Conservation (phyloP, 2,888 invertebrate species). For the Dichetophora obliterata region DNA sequence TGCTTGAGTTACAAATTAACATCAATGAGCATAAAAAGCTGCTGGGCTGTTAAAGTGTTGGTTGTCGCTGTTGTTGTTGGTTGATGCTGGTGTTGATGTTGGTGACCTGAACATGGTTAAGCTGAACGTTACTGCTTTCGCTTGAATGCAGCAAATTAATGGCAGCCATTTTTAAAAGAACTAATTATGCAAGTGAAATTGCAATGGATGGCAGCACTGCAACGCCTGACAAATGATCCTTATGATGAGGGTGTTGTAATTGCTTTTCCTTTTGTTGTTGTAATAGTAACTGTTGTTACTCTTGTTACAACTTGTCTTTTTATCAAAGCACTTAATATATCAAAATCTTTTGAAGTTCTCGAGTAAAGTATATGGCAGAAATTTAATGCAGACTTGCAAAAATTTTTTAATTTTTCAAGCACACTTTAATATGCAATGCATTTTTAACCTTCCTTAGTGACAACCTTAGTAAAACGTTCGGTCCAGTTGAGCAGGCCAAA, state of each 20-base stretch:
- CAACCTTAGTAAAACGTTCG: too few species aligned
- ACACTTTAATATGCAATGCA: too few species aligned
- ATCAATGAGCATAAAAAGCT: neutral
- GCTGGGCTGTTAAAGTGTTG: neutral
- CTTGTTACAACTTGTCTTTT: neutral
- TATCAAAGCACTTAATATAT: too few species aligned
- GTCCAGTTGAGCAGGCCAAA: too few species aligned
- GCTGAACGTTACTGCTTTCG: neutral
- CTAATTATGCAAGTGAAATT: constrained; percentile 61
- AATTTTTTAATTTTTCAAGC: too few species aligned
- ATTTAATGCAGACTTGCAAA: too few species aligned
- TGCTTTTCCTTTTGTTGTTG: constrained; percentile 17
- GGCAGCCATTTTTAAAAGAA: constrained; percentile 60
- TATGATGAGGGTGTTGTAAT: neutral
- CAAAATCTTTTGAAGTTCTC: too few species aligned
- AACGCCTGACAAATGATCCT: constrained; percentile 20
- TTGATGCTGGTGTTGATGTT: constrained; percentile 9
- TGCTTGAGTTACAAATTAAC: neutral
- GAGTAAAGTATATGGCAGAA: too few species aligned
- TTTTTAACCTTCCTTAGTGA: too few species aligned
- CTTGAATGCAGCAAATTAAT: constrained; percentile 54
- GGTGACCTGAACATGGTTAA: neutral
- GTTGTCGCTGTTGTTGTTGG: neutral
- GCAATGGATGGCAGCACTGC: constrained; percentile 38
- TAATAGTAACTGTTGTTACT: neutral